Conservation (phyloP, 2,113 vertebrate species). For the Lepisosteus oculatus region DNA sequence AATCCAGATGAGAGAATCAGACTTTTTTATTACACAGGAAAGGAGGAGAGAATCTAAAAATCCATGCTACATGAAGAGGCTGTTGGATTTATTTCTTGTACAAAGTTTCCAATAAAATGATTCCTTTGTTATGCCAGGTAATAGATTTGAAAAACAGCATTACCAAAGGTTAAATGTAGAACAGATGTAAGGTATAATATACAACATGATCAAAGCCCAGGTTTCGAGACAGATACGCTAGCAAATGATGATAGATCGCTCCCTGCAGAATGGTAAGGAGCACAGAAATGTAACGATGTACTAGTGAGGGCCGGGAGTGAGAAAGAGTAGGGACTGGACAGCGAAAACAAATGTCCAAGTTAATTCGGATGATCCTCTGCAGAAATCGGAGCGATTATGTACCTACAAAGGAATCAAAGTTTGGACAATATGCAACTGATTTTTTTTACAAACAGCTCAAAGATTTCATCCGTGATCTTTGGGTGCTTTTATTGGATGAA, state of each 20-base stretch:
- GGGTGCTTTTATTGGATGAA: slow-evolving; percentile 52
- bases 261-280: slow-evolving; percentile 88
- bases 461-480: slow-evolving; percentile 53
- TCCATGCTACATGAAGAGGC: slow-evolving; percentile 44
- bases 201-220: slow-evolving; percentile 95
- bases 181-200: slow-evolving; percentile 99
- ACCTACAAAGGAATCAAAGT: slow-evolving; percentile 49
- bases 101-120: slow-evolving; percentile 64
- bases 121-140: slow-evolving; percentile 82
- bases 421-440: slow-evolving; percentile 57
- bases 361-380: slow-evolving; percentile 71
- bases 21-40: not conserved
- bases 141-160: slow-evolving; percentile 89
- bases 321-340: slow-evolving; percentile 57
- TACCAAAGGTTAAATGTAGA: slow-evolving; percentile 95
- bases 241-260: slow-evolving; percentile 99
- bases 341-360: slow-evolving; percentile 78
- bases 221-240: slow-evolving; percentile 89
- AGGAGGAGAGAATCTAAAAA: slow-evolving; percentile 25
- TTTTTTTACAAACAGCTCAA: slow-evolving; percentile 59
- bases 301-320: slow-evolving; percentile 63
- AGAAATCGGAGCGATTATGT: slow-evolving; percentile 58
- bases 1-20: not conserved
- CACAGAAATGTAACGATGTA: slow-evolving; percentile 86
- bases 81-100: slow-evolving; percentile 56